Evolutionary conservation across 2,113 vertebrate genomes (phyloP).

Genomic region (Scartelaos histophorus): DNA sequence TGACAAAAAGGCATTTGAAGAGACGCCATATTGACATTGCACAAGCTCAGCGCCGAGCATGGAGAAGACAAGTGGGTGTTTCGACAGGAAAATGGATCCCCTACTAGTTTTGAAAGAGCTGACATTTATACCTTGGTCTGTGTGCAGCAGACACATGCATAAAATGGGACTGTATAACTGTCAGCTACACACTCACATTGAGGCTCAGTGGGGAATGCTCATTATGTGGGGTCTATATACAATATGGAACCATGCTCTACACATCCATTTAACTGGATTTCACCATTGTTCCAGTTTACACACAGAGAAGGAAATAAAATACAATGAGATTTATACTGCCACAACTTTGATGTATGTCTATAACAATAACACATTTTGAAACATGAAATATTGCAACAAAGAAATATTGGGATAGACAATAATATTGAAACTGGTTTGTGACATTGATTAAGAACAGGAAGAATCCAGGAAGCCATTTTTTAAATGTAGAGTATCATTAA

Average conservation of each 20-base stretch:
- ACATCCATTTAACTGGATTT: neutral
- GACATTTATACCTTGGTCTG: conserved; percentile 32
- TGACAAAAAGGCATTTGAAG: conserved; percentile 37
- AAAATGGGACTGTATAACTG: conserved; percentile 11
- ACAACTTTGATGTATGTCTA: neutral
- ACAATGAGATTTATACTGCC: neutral
- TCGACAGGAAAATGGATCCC: conserved; percentile 28
- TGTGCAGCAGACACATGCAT: neutral
- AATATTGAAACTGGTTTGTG: too few species aligned
- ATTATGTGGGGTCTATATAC: neutral
- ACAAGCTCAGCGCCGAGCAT: conserved; percentile 3
- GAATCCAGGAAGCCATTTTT: too few species aligned
- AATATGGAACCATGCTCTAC: neutral
- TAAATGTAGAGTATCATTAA: too few species aligned
- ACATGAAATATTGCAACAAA: too few species aligned
- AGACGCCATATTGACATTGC: conserved; percentile 10
- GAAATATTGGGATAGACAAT: too few species aligned
- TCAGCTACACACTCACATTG: conserved; percentile 1
- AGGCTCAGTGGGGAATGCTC: neutral
- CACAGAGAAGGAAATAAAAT: neutral
- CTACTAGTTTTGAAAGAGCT: conserved; percentile 25
- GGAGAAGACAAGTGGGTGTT: conserved; percentile 30
- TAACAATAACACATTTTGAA: too few species aligned
- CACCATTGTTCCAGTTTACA: neutral
- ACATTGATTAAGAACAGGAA: too few species aligned